A percentile compares a stretch with the other conserved stretches of the same genome.
Evolutionary conservation across 2,113 vertebrate genomes (phyloP).

Genomic region (Noturus placidus): DNA sequence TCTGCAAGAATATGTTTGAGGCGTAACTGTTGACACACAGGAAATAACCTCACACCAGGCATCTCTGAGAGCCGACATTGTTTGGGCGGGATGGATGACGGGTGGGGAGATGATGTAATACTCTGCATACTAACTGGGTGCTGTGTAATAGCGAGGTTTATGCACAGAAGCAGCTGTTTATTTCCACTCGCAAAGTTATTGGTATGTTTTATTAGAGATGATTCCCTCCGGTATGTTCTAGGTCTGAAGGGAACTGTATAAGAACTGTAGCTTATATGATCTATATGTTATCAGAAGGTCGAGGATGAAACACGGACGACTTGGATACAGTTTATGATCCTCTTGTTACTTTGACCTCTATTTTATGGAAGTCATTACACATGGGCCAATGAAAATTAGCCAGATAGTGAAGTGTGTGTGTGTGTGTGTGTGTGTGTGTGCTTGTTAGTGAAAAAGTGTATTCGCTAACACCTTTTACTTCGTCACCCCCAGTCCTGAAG

Average conservation of each 20-base stretch:
- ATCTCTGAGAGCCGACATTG: background rate
- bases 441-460: background rate
- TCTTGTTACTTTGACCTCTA: background rate
- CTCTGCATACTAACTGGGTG: background rate
- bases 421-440: background rate
- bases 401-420: background rate
- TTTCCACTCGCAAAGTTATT: background rate
- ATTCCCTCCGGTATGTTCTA: background rate
- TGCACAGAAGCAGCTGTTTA: slow-evolving; percentile 7
- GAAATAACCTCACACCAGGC: slow-evolving; percentile 41
- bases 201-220: background rate
- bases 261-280: background rate
- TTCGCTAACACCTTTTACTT: background rate
- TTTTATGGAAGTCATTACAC: background rate
- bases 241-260: background rate
- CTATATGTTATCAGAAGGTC: background rate
- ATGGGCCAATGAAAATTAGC: background rate
- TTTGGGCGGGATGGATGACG: slow-evolving; percentile 14
- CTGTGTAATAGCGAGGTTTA: background rate
- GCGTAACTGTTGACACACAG: slow-evolving; percentile 38
- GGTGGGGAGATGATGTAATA: slow-evolving; percentile 17
- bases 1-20: slow-evolving; percentile 7
- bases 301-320: background rate
- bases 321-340: background rate
- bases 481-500: slow-evolving; percentile 77